A percentile compares a stretch with the other conserved stretches of the same genome.
phyloP scores from a whole-genome alignment of 2,113 vertebrate genomes.

The Alectura lathami region DNA sequence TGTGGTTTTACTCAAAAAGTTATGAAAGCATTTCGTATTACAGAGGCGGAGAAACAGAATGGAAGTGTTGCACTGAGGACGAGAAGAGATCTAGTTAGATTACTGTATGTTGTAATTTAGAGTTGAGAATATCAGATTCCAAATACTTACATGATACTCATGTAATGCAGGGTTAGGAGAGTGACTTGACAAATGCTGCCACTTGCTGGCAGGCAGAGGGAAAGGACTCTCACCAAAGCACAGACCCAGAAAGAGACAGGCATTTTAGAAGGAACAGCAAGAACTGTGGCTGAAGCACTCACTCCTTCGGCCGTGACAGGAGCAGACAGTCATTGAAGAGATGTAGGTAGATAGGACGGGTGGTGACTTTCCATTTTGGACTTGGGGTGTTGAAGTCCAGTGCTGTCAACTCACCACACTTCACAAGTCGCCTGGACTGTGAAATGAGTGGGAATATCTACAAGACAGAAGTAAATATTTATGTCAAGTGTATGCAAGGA shows the following conservation, averaged over 20 bases:
- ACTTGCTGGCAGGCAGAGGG: slow-evolving; percentile 54
- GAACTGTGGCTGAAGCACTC: slow-evolving; percentile 68
- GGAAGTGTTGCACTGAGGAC: background rate
- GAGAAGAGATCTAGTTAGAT: background rate
- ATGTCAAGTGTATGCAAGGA: background rate
- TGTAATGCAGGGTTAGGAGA: background rate
- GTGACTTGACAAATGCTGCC: slow-evolving; percentile 49
- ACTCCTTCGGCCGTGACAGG: slow-evolving; percentile 91
- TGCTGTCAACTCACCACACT: slow-evolving; percentile 86
- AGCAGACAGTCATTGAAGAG: slow-evolving; percentile 95
- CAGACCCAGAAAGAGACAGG: slow-evolving; percentile 29
- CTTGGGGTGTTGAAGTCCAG: slow-evolving; percentile 76
- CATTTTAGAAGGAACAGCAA: slow-evolving; percentile 52
- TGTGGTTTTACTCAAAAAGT: too few species aligned
- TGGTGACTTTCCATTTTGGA: slow-evolving; percentile 81
- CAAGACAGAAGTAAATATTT: background rate
- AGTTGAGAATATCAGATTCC: background rate
- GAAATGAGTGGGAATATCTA: slow-evolving; percentile 96
- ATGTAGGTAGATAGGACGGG: slow-evolving; percentile 87
- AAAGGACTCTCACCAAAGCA: slow-evolving; percentile 58
- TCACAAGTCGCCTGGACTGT: slow-evolving; percentile 90
- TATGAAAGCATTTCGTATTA: background rate
- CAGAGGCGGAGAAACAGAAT: background rate
- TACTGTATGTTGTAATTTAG: background rate
- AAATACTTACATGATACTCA: background rate